phyloP scores from a whole-genome alignment of 2,113 vertebrate species.

The Charadrius vociferus region DNA sequence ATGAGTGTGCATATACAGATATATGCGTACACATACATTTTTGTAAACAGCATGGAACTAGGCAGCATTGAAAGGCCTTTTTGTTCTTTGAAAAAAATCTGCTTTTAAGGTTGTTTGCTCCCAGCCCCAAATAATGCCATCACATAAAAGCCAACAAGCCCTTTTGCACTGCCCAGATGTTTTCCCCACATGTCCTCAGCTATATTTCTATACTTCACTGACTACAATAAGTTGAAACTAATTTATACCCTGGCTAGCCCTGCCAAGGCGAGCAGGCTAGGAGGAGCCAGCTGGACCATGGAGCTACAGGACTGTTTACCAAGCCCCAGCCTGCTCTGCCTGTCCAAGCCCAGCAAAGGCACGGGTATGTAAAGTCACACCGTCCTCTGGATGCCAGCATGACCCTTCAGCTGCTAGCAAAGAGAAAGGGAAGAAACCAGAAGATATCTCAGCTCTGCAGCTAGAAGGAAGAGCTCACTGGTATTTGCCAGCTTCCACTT shows the following conservation, averaged over 20 bases:
- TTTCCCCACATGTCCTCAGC: neutral
- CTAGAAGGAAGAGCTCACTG: neutral
- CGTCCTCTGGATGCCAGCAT: neutral
- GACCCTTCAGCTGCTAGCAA: neutral
- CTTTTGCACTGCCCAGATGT: conserved; percentile 30
- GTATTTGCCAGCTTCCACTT: neutral
- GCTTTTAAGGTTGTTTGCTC: neutral
- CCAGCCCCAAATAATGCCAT: neutral
- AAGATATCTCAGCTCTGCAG: neutral
- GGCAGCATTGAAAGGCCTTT: neutral
- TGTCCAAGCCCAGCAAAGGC: neutral
- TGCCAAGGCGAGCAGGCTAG: neutral
- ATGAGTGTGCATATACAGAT: accelerated
- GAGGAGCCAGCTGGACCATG: neutral
- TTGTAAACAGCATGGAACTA: neutral
- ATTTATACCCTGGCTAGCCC: neutral
- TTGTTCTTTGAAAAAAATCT: neutral
- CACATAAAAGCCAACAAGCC: conserved; percentile 28
- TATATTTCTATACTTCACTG: conserved; percentile 40
- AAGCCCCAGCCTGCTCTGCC: neutral
- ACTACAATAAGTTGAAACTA: conserved; percentile 17
- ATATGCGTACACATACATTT: neutral
- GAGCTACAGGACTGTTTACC: neutral
- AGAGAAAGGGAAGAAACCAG: neutral
- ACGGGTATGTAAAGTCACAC: neutral